Evolutionary conservation across 2,797 vertebrate genomes (phyloP).

Genomic region (Todus mexicanus): DNA sequence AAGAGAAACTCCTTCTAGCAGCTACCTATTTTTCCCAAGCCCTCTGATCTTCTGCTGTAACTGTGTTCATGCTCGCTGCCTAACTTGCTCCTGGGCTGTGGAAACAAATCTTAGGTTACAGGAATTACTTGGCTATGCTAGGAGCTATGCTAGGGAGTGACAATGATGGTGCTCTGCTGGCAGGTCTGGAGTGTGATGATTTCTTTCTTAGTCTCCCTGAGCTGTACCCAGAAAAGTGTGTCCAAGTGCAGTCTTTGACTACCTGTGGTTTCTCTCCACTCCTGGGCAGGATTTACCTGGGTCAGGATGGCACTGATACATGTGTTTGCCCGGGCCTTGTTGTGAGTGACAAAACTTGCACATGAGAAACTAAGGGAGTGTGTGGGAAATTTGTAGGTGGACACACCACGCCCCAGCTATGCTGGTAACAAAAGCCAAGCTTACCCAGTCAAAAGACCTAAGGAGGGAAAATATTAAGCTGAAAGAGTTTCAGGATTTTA

Average conservation of each 20-base stretch:
- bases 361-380: not conserved
- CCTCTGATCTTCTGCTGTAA: not conserved
- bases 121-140: not conserved
- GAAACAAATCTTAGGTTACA: not conserved
- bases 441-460: not conserved
- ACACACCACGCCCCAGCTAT: not conserved
- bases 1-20: not conserved
- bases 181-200: not conserved
- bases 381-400: not conserved
- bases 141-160: not conserved
- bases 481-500: not conserved
- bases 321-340: not conserved
- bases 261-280: not conserved
- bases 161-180: not conserved
- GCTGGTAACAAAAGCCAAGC: not conserved
- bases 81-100: not conserved
- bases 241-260: not conserved
- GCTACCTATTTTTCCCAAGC: not conserved
- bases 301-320: not conserved
- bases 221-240: not conserved
- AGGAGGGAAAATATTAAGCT: not conserved
- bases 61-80: not conserved
- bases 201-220: not conserved
- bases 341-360: not conserved
- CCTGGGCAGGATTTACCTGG: not conserved